phyloP scores from a whole-genome alignment of 2,888 invertebrate species.

The Spatulosminthurus flaviceps region DNA sequence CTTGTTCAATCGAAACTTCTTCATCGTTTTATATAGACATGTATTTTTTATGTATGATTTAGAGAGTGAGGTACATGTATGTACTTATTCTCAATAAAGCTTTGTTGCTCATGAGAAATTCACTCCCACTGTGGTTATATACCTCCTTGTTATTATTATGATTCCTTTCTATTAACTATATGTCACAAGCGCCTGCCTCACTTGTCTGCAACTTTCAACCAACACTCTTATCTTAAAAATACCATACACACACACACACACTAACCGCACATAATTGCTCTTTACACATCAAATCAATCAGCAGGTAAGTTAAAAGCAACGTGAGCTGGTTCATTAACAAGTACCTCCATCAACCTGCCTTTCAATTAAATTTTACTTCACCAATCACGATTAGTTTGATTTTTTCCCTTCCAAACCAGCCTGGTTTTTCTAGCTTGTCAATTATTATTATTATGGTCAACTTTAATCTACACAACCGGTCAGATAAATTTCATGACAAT shows the following conservation, averaged over 20 bases:
- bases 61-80: too few species aligned
- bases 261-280: not conserved
- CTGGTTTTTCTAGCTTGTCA: conserved; percentile 50
- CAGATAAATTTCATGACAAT: conserved; percentile 34
- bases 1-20: too few species aligned
- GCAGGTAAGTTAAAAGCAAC: not conserved
- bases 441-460: conserved; percentile 40
- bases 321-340: not conserved
- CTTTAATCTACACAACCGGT: too few species aligned
- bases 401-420: conserved; percentile 34
- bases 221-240: too few species aligned
- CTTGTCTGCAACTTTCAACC: not conserved
- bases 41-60: too few species aligned
- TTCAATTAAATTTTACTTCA: not conserved
- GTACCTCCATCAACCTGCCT: not conserved
- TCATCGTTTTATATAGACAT: too few species aligned
- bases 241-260: not conserved
- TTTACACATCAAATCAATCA: not conserved
- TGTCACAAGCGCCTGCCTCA: conserved; percentile 16
- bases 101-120: not conserved
- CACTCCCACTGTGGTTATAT: not conserved
- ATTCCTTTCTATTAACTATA: conserved; percentile 30
- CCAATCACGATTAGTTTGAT: conserved; percentile 41
- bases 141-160: conserved; percentile 39
- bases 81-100: not conserved